Evolutionary conservation across 2,888 invertebrate genomes (phyloP).

Genomic region (Caenorhabditis imperialis): DNA sequence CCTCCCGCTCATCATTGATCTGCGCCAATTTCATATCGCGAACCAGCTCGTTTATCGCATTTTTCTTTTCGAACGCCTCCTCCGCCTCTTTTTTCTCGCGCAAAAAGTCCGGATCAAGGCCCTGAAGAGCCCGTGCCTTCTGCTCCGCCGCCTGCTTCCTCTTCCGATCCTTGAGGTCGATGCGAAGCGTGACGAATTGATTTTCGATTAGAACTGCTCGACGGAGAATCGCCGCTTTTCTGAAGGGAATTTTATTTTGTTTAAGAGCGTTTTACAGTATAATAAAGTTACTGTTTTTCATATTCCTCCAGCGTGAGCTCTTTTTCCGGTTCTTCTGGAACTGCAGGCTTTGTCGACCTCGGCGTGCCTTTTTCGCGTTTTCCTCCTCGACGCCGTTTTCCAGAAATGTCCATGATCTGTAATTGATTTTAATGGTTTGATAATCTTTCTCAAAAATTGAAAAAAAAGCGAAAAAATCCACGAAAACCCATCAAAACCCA

Average conservation of each 20-base stretch:
- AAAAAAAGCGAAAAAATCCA: not conserved
- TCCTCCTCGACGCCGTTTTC: slow-evolving; percentile 11
- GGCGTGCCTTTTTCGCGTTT: slow-evolving; percentile 3
- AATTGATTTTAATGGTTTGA: not conserved
- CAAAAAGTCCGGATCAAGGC: slow-evolving; percentile 9
- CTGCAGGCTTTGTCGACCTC: no score
- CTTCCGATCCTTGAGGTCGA: slow-evolving; percentile 3
- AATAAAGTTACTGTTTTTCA: no score
- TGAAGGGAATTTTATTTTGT: slow-evolving; percentile 10
- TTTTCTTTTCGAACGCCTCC: not conserved
- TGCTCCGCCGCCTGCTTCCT: not conserved
- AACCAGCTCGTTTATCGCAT: not conserved
- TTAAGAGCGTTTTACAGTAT: not conserved
- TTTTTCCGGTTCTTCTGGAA: slow-evolving; percentile 12
- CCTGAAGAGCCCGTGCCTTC: not conserved
- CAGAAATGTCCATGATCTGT: not conserved
- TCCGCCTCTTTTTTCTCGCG: slow-evolving; percentile 10
- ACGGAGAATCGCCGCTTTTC: slow-evolving; percentile 12
- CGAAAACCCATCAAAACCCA: not conserved
- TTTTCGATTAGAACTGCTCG: slow-evolving; percentile 11
- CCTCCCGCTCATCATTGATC: slow-evolving; percentile 23
- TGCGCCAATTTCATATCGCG: slow-evolving; percentile 24
- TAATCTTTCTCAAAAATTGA: not conserved
- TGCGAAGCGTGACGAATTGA: slow-evolving; percentile 14
- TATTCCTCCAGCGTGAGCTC: slow-evolving; percentile 8